A percentile compares a stretch with the other conserved stretches of the same genome.
phyloP scores from a whole-genome alignment of 1,140 invertebrate species.

The Samia ricini region DNA sequence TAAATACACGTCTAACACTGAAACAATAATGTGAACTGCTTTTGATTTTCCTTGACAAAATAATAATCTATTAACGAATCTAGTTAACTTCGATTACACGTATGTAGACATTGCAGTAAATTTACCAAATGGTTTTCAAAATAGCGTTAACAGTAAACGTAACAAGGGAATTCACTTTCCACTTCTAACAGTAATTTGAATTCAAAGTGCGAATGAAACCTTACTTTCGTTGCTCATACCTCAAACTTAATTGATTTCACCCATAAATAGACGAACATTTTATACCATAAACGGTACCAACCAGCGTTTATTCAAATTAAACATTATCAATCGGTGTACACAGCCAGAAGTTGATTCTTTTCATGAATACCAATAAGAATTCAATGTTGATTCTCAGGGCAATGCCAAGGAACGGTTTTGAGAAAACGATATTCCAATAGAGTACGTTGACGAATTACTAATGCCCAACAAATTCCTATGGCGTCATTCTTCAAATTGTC shows the following conservation, averaged over 20 bases:
- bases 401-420: slow-evolving; percentile 64
- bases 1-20: too few relatives aligned
- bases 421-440: slow-evolving; percentile 73
- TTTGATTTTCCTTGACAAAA: too few relatives aligned
- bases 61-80: too few relatives aligned
- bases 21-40: too few relatives aligned
- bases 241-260: slow-evolving; percentile 7
- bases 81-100: not conserved
- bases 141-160: not conserved
- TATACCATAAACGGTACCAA: slow-evolving; percentile 12
- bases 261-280: slow-evolving; percentile 4
- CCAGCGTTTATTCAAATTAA: slow-evolving; percentile 15
- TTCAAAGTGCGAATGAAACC: slow-evolving; percentile 1
- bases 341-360: slow-evolving; percentile 27
- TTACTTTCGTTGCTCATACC: slow-evolving; percentile 7
- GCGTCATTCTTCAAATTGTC: slow-evolving; percentile 61
- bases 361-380: slow-evolving; percentile 54
- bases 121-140: not conserved
- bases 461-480: slow-evolving; percentile 59
- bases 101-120: not conserved
- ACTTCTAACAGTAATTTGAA: slow-evolving; percentile 4
- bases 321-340: slow-evolving; percentile 59
- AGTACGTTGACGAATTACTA: slow-evolving; percentile 47
- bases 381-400: slow-evolving; percentile 56
- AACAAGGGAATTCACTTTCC: not conserved